Evolutionary conservation across 2,888 invertebrate species (phyloP), one percentile per base, ranked within the genome.

Genomic region (Tridacna crocea): DNA sequence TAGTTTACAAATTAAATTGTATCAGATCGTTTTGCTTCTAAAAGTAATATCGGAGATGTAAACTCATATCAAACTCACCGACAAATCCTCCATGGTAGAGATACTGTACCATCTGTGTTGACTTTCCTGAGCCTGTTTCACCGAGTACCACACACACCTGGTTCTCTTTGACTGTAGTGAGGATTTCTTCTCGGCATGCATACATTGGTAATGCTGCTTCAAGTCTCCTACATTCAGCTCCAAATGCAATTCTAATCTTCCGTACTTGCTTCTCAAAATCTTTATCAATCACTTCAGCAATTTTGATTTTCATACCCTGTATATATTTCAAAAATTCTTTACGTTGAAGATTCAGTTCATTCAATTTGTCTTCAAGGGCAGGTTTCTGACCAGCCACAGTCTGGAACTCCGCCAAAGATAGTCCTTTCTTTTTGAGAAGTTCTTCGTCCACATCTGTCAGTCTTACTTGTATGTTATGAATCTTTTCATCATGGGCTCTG

Each of bases 91-190:
- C 89, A 58, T 93, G 92, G 47, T 91, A 87, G 0, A 94, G 79
- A 77, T 94, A 95, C 82, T 94, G 94, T 6, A 89, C 88, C 77
- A 94, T 84, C 87, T 94, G 94, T 22, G 94, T 94, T 75, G 94
- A 94, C 81, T 94, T 94, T 0, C 94, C 94, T 0, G 94, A 94
- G 6, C 94, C 94, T 6, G 94, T 94, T 78, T 94, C 94, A 8
- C 93, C 94, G 22, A 93, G 85, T 0, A 94, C 84, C 11, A 94
- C 88, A 24, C 88, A 87, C 0, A 94, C 93, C 65, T 91, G 92
- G 74, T 93, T 90, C 10, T 88, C 55, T 24, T 63, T 72, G 0
- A 94, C 88, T 27, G 83, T 75, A 0, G 88, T 79, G 0, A 93
- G 61, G 15, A 94, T 92, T 10, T 91, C 88, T 10, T 83, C 73